Evolutionary conservation across 1,140 invertebrate genomes (phyloP), one percentile per base, ranked within the genome.

Genomic region (Lethrus apterus): DNA sequence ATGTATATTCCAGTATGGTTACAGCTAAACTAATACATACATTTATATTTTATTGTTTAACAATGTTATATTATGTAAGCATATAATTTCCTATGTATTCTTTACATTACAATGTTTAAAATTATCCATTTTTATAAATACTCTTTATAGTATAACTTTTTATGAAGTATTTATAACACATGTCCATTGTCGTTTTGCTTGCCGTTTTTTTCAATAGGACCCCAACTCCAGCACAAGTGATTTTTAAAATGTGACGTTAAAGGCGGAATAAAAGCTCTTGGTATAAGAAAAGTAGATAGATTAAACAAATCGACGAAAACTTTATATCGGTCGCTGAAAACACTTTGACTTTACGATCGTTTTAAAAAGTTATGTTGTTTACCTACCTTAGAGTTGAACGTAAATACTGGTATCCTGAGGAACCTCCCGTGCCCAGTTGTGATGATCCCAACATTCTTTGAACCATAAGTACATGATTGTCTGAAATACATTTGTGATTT

Each of bases 381-480:
- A n/a, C 31, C 60, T 71, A 96, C 92, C 91, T 95, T 40, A 98
- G 74, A 8, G 96, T 99, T n/a, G 93, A 94, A 46, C 94, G 77
- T 3, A 99, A 74, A 70, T 99, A 99, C 58, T 98, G 92, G 72
- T 99, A 98, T 4, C 96, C 96, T 1, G 93, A 94, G 24, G 94
- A 98, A 4, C 96, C 96, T 23, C 95, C 96, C 0, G 96, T 98
- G 20, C 96, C 96, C 1, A 95, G 66, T 62, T 93, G 91, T 63
- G 94, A 91, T 2, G 90, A 93, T 4, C 96, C 96, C 55, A 99
- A 93, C 94, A 99, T 98, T 63, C 95, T 77, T 68, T 98, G 94
- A n/a, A 98, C 96, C 83, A 99, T 88, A 53, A 96, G 81, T 14
- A 98, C 89, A 64, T 99, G 96, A 70, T 98, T 98, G 69, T 97